Base-by-base conservation (phyloP, 2,888 invertebrate species). In the Synanthedon tipuliformis region DNA sequence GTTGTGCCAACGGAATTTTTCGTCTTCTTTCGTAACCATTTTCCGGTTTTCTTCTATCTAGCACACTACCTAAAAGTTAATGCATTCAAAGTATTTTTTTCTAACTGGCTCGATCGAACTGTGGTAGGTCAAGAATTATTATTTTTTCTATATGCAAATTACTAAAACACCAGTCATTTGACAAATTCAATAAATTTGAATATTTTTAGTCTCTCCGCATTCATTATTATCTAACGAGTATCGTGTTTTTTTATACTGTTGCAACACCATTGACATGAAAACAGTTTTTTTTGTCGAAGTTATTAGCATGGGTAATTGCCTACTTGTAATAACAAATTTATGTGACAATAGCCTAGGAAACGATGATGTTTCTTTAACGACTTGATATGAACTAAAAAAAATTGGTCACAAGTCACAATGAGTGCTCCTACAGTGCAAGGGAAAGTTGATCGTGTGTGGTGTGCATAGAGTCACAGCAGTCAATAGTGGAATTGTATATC, bases 401-500 rank as follows among this genome's bases (percentile, higher is more conserved):
- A 59, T 61, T 40, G 57, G 61, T 64, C 58, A 64, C 64, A 64
- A 57, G 61, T 64, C 58, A 64, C 64, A 64, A 57, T 59, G 53
- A 53, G 53, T 55, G 60, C 54, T 52, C 50, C 55, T 57, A 55
- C 58, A 41, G 54, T 52, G 40, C 15, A 55, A 48, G 61, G 60
- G 64, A 64, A 76, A 75, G 75, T 73, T 61, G 57, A 63, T 61
- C 56, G 57, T 57, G 54, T 60, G 60, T 63, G 59, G 60, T 62
- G 64, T 57, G 53, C 52, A 55, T 53, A 52, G 50, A 50, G 51
- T 55, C 56, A 56, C 23, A 13, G 49, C 16, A 57, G 60, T 62
- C 62, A 57, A 62, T 61, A 55, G 50, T 27, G 11, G 15, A 50
- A 50, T 50, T 50, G 50, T 50, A 50, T 40, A 34, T 16, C 16